Evolutionary conservation across 2,797 vertebrate species (phyloP).

Genomic region (Helarctos malayanus): DNA sequence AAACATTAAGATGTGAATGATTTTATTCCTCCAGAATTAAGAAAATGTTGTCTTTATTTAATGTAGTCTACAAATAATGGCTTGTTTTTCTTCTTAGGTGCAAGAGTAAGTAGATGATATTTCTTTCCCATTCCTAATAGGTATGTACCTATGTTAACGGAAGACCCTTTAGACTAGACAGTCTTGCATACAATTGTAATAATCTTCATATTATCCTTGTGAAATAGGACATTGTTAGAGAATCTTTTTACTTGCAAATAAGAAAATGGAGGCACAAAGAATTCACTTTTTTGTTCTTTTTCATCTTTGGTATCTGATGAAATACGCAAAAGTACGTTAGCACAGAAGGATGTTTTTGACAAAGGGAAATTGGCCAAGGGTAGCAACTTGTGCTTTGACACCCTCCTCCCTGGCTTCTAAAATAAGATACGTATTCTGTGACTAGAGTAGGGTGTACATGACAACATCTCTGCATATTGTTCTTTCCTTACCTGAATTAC

Average conservation of each 20-base stretch:
- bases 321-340: conserved; percentile 28
- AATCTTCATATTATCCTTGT: background rate
- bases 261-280: background rate
- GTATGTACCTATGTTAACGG: background rate
- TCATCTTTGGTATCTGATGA: conserved; percentile 36
- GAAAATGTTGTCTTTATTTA: background rate
- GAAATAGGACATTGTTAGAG: background rate
- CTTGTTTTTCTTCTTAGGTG: conserved; percentile 22
- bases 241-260: background rate
- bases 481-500: conserved; percentile 10
- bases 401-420: conserved; percentile 58
- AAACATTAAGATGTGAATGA: conserved; percentile 36
- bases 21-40: conserved; percentile 9
- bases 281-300: background rate
- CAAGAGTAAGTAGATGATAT: background rate
- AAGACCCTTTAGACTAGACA: background rate
- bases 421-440: conserved; percentile 44
- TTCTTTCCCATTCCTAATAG: background rate
- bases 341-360: conserved; percentile 18
- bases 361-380: conserved; percentile 31
- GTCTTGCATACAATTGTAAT: background rate
- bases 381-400: conserved; percentile 45
- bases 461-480: background rate
- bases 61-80: background rate
- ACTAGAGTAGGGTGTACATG: background rate